Evolutionary conservation across 2,888 invertebrate species (phyloP).

Genomic region (Carpatolechia fugitivella): DNA sequence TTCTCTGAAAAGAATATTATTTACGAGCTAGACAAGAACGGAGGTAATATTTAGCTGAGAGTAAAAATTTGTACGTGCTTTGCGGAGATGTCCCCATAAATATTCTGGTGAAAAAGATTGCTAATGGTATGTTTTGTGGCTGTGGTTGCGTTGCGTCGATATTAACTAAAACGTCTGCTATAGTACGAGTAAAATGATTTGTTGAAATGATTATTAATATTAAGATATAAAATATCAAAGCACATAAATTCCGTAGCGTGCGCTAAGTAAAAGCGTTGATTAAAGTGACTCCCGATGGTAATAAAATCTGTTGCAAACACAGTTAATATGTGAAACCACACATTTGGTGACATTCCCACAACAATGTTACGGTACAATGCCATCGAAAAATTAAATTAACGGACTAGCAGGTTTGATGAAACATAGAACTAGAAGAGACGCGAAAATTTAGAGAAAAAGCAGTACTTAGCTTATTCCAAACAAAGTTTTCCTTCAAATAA

Average conservation of each 20-base stretch:
- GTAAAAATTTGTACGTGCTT: slow-evolving; percentile 67
- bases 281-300: slow-evolving; percentile 37
- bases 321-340: slow-evolving; percentile 53
- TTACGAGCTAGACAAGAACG: slow-evolving; percentile 61
- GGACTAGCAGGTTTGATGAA: slow-evolving; percentile 30
- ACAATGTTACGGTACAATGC: slow-evolving; percentile 52
- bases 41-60: slow-evolving; percentile 64
- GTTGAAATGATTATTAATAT: background rate
- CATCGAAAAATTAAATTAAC: slow-evolving; percentile 68
- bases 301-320: slow-evolving; percentile 51
- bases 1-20: slow-evolving; percentile 72
- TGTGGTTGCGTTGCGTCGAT: slow-evolving; percentile 10
- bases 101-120: slow-evolving; percentile 62
- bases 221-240: background rate
- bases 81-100: slow-evolving; percentile 62
- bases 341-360: slow-evolving; percentile 47
- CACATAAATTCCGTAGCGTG: background rate
- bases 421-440: background rate
- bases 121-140: slow-evolving; percentile 55
- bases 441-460: background rate
- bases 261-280: slow-evolving; percentile 33
- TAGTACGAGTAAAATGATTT: background rate
- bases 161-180: background rate
- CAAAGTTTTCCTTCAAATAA: too few relatives aligned
- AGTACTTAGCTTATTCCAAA: too few relatives aligned